These are phyloP conservation scores for Brachypteracias leptosomus DNA, from an alignment of 2,113 vertebrate genomes.

Conservation along the genomic window DNA sequence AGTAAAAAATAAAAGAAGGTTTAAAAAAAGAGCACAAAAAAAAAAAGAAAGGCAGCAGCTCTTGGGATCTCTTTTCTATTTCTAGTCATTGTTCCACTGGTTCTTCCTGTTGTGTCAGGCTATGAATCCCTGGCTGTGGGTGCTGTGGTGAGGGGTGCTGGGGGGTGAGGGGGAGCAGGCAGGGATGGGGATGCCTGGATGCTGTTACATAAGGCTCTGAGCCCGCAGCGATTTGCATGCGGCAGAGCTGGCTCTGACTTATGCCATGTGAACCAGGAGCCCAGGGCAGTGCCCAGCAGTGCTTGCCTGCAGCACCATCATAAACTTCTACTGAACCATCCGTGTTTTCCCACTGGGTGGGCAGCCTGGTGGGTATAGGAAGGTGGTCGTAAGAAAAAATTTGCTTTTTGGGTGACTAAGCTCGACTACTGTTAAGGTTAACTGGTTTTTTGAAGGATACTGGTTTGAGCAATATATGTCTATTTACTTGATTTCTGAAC, in stretches of 20 bases:
- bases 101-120: neutral
- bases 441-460: neutral
- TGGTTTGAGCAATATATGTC: neutral
- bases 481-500: neutral
- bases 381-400: neutral
- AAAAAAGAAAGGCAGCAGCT: neutral
- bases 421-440: neutral
- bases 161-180: neutral
- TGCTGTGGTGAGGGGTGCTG: neutral
- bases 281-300: neutral
- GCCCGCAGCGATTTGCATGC: accelerated
- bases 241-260: neutral
- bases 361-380: neutral
- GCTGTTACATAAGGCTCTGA: accelerated
- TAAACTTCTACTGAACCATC: neutral
- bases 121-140: neutral
- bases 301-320: neutral
- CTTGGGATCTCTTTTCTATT: neutral
- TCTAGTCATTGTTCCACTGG: neutral
- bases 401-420: neutral
- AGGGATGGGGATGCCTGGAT: accelerated
- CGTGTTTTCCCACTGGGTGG: neutral
- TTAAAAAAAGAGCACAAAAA: too few relatives aligned
- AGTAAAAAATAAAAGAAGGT: neutral
- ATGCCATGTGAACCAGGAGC: accelerated